Evolutionary conservation across 2,888 invertebrate genomes (phyloP), one percentile per base, ranked within the genome.

Genomic region (Protonemura montana): DNA sequence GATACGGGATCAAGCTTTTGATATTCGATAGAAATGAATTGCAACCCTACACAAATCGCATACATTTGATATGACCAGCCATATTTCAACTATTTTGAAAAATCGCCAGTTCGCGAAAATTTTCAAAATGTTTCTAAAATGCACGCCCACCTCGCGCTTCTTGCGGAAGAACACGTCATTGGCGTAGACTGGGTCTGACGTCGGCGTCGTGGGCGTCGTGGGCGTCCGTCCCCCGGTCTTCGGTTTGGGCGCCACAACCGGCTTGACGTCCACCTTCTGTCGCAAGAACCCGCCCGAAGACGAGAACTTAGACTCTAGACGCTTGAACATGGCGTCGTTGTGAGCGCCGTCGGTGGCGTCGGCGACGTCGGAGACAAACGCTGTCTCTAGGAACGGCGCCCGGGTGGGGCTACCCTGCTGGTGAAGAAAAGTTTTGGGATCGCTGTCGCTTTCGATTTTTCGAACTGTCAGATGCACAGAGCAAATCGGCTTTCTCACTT

Each of bases 341-440:
- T 30, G 35, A 30, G 30, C 41, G 28, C 35, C 59, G 30, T 83
- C 29, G 29, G 29, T 35, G 35, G 59, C 35, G 86, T 41, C 25
- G 86, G 29, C n/a, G 35, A 84, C 42, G 29, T 77, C 42, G 6
- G 87, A 87, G 25, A 87, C 77, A 27, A 87, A 87, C 25, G 87
- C 87, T 0, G 87, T 87, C 83, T 87, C 87, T n/a, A 85, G 27
- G 26, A 87, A 28, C 21, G 87, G 87, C 26, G 77, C 35, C 6
- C 76, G 25, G n/a, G 42, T n/a, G 6, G 35, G 35, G 35, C 35
- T 35, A 10, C 35, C 35, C 35, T 35, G 35, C 35, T 35, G 35
- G 35, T 35, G 5, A 35, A 6, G 35, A 10, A n/a, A 10, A 10
- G 35, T 35, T 35, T 35, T 35, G 35, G 35, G 3, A 35, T 6